These are phyloP conservation scores for Pocillopora damicornis DNA, from an alignment of 64 coral and sea anemone genomes.

Conservation along the genomic window DNA sequence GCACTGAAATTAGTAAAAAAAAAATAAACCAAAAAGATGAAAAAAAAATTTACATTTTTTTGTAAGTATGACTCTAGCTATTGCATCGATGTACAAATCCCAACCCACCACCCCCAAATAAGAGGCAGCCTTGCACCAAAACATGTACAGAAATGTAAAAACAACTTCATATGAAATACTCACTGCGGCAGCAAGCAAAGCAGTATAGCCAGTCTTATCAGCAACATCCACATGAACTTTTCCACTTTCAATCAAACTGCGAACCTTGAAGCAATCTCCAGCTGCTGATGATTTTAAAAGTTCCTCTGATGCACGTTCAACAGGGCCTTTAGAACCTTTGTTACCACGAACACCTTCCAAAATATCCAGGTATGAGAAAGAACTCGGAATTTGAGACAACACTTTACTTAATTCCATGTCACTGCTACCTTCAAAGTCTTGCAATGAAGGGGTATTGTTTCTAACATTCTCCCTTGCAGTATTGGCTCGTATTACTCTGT, in stretches of 20 bases:
- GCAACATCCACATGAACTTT: constrained; percentile 92
- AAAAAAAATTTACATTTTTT: too few relatives aligned
- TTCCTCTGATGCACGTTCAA: constrained; percentile 67
- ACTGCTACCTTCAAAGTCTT: constrained; percentile 34
- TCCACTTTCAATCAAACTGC: constrained; percentile 65
- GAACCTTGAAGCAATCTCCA: constrained; percentile 75
- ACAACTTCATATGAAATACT: constrained; percentile 9
- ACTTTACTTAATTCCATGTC: constrained; percentile 28
- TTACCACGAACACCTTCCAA: constrained; percentile 75
- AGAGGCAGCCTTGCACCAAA: too few relatives aligned
- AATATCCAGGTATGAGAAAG: constrained; percentile 83
- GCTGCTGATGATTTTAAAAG: constrained; percentile 53
- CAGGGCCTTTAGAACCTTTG: constrained; percentile 64
- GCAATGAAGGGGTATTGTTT: constrained; percentile 43
- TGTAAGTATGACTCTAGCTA: too few relatives aligned
- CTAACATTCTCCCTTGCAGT: constrained; percentile 59
- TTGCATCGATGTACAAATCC: too few relatives aligned
- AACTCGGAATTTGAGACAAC: constrained; percentile 52
- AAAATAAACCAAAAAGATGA: too few relatives aligned
- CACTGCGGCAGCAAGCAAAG: constrained; percentile 78
- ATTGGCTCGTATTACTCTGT: constrained; percentile 73
- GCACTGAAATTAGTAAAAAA: too few relatives aligned
- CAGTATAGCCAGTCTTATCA: constrained; percentile 98
- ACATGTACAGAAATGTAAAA: too few relatives aligned
- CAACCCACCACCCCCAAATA: too few relatives aligned